These are phyloP conservation scores for Crotophaga sulcirostris DNA, from an alignment of 2,113 vertebrate species.

Conservation along the genomic window DNA sequence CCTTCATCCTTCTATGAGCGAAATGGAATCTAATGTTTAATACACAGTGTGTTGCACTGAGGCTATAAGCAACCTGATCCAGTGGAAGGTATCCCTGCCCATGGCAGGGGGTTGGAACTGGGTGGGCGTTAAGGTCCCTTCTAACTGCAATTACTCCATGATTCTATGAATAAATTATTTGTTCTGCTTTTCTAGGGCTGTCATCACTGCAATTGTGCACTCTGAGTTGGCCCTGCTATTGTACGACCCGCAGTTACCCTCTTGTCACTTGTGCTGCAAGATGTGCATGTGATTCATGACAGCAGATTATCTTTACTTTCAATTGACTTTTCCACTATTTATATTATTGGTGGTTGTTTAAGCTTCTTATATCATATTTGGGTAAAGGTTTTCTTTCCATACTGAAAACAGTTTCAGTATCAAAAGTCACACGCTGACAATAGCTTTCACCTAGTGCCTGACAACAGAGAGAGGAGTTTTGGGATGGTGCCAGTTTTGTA, in stretches of 20 bases:
- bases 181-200: not conserved
- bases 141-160: too few relatives aligned
- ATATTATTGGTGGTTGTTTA: not conserved
- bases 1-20: not conserved
- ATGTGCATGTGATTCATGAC: not conserved
- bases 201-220: rapidly evolving
- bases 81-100: too few relatives aligned
- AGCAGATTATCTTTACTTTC: not conserved
- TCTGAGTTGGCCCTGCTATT: not conserved
- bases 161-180: not conserved
- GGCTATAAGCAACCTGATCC: too few relatives aligned
- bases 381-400: not conserved
- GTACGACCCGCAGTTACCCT: not conserved
- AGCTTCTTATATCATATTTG: not conserved
- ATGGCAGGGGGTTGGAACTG: too few relatives aligned
- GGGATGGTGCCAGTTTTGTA: conserved; percentile 3
- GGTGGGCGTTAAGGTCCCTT: too few relatives aligned
- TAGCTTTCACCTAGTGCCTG: not conserved
- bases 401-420: not conserved
- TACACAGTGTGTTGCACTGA: not conserved
- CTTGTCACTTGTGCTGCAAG: too few relatives aligned
- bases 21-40: not conserved
- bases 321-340: not conserved
- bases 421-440: not conserved
- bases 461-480: not conserved